Evolutionary conservation across 1,140 invertebrate species (phyloP), one percentile per base, ranked within the genome.

Genomic region (Lepidurus packardi): DNA sequence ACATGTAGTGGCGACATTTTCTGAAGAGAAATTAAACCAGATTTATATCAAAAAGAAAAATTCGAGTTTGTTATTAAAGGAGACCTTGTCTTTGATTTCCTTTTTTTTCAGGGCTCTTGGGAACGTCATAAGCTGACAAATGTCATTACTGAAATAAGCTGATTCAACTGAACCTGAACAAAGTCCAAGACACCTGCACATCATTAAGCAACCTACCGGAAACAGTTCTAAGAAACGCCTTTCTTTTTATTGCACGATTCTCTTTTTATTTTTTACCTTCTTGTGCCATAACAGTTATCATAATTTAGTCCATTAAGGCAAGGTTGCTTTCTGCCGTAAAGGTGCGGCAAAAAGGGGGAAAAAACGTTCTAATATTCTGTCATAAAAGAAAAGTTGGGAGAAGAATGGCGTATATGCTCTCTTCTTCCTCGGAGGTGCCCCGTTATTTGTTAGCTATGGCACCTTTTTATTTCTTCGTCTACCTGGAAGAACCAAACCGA

Each of bases 171-270:
- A 34, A 34, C 3, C 3, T 4, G 34, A 65, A 65, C 53, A 65
- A 65, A n/a, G 53, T 65, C 53, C 21, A 65, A 65, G 16, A 65
- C 53, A 65, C 53, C 53, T 65, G 53, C 53, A 65, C 53, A 21
- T 65, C 53, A 65, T 65, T 65, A 65, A 65, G 53, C 53, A 65
- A 65, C 16, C 53, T 21, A 65, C 53, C 53, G 53, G 53, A 65
- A 65, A 65, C 53, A 7, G 53, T 7, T 9, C 6, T 7, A 13
- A 13, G 16, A 13, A 65, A 21, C 53, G 16, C 53, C 53, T 65
- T 65, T 13, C 34, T 4, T 34, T 34, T 34, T 34, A 34, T 34
- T 34, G 34, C 34, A 34, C 34, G 34, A 34, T 34, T 34, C 34
- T 34, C 34, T 34, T 34, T 34, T 34, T 34, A 1, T 34, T 34